These are phyloP conservation scores for Argopecten irradians DNA, from an alignment of 1,140 invertebrate genomes.

Conservation along the genomic window DNA sequence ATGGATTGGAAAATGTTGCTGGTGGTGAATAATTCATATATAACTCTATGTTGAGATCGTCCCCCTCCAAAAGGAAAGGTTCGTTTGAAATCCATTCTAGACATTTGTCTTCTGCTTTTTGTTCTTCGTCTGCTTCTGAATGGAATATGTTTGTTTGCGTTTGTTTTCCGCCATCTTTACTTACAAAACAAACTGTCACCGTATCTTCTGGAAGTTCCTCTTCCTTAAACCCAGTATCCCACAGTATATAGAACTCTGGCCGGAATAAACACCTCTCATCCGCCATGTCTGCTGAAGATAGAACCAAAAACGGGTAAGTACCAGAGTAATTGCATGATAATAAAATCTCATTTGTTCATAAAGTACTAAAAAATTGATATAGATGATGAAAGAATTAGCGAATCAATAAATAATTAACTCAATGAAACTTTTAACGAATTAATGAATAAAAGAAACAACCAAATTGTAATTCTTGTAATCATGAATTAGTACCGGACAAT, in stretches of 20 bases:
- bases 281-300: not conserved
- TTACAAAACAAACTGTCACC: not conserved
- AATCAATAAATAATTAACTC: no score
- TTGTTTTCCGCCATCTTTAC: not conserved
- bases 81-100: not conserved
- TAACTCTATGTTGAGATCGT: not conserved
- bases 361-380: no score
- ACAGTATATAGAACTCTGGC: not conserved
- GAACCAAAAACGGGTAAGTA: no score
- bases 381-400: no score
- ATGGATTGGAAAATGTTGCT: not conserved
- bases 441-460: no score
- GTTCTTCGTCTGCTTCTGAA: not conserved
- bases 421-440: no score
- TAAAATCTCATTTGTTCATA: no score
- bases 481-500: no score
- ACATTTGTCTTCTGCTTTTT: not conserved
- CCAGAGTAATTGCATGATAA: no score
- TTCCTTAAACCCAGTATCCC: not conserved
- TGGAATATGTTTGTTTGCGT: not conserved
- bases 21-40: not conserved
- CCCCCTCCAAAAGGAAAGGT: not conserved
- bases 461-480: no score
- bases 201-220: not conserved
- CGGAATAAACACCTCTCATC: not conserved